These are phyloP conservation scores for Gobius niger DNA, from an alignment of 2,113 vertebrate species.

Conservation along the genomic window DNA sequence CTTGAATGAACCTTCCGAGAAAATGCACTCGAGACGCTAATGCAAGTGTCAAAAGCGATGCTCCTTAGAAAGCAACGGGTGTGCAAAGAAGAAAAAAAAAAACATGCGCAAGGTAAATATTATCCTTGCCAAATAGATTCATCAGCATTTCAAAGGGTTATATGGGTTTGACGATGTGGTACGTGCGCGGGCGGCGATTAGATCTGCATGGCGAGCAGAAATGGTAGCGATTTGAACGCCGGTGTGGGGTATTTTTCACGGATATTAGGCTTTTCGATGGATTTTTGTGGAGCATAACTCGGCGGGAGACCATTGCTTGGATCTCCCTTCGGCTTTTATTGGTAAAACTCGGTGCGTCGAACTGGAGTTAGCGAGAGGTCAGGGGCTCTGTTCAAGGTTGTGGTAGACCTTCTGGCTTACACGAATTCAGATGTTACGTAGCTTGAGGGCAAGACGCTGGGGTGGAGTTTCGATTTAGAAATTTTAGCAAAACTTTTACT, in stretches of 20 bases:
- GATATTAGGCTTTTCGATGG: not conserved
- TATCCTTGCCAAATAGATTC: constrained; percentile 55
- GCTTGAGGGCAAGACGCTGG: too few species aligned
- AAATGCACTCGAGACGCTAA: constrained; percentile 19
- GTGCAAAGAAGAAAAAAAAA: too few species aligned
- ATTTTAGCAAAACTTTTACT: too few species aligned
- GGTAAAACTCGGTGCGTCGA: not conserved
- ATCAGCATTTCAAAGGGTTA: constrained; percentile 46
- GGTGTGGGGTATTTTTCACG: not conserved
- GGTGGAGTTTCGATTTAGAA: too few species aligned
- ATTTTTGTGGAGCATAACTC: constrained; percentile 4
- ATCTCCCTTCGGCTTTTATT: not conserved
- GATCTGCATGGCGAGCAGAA: not conserved
- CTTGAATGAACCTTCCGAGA: constrained; percentile 20
- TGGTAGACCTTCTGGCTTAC: not conserved
- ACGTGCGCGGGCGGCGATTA: constrained; percentile 6
- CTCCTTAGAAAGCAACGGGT: constrained; percentile 18
- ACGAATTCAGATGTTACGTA: not conserved
- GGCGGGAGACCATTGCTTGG: not conserved
- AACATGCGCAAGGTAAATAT: constrained; percentile 28
- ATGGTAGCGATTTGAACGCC: not conserved
- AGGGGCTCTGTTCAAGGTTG: not conserved
- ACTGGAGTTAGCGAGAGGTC: not conserved
- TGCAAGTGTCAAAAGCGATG: constrained; percentile 10
- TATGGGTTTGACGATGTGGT: constrained; percentile 46